These are phyloP conservation scores for Melanotus villosus DNA, from an alignment of 2,888 invertebrate genomes.

Conservation along the genomic window DNA sequence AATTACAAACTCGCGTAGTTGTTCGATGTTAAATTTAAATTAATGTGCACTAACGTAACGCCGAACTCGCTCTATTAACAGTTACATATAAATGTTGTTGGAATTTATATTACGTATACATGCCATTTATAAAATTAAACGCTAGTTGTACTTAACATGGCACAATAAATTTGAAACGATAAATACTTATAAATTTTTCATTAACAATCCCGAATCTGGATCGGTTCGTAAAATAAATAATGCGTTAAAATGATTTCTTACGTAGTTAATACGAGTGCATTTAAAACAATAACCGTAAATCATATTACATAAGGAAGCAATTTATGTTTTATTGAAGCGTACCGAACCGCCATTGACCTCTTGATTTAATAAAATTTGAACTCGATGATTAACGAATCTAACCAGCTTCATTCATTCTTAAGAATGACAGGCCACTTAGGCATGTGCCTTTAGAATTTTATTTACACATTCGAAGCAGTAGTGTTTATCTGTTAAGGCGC, in stretches of 20 bases:
- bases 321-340: slow-evolving; percentile 2
- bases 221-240: not conserved
- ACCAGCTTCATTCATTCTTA: slow-evolving; percentile 9
- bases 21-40: slow-evolving; percentile 22
- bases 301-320: slow-evolving; percentile 12
- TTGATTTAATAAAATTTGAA: slow-evolving; percentile 16
- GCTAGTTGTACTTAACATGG: slow-evolving; percentile 2
- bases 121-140: slow-evolving; percentile 1
- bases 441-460: slow-evolving; percentile 12
- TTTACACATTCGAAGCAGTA: slow-evolving; percentile 12
- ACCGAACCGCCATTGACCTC: slow-evolving; percentile 7
- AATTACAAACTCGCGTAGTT: slow-evolving; percentile 20
- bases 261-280: not conserved
- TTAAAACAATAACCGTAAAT: slow-evolving; percentile 18
- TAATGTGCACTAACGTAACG: slow-evolving; percentile 25
- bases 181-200: slow-evolving; percentile 5
- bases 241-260: slow-evolving; percentile 12
- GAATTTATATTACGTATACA: slow-evolving; percentile 32
- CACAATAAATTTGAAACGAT: not conserved
- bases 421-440: slow-evolving; percentile 6
- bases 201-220: not conserved
- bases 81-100: slow-evolving; percentile 18
- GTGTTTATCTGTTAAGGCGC: slow-evolving; percentile 1
- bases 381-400: slow-evolving; percentile 7
- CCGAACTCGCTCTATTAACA: slow-evolving; percentile 28